These are phyloP conservation scores for Dipodomys spectabilis DNA, from an alignment of 2,113 vertebrate genomes.

Conservation along the genomic window DNA sequence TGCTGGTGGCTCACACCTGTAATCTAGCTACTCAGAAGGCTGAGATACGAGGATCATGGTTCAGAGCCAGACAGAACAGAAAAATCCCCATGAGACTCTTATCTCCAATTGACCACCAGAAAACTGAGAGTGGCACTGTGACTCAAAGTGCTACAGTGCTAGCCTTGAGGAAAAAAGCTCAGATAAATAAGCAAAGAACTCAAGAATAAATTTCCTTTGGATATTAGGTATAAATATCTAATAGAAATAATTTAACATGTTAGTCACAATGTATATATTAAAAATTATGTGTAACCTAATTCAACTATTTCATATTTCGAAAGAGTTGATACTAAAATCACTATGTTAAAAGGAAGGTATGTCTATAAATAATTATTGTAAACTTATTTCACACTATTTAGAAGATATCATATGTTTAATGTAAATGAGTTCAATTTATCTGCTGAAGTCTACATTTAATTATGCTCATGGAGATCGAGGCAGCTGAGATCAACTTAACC, in stretches of 20 bases:
- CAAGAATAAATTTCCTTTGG: neutral
- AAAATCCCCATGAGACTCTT: no score
- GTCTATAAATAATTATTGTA: neutral
- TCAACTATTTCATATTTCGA: neutral
- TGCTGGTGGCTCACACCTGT: no score
- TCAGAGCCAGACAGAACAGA: no score
- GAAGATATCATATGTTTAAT: neutral
- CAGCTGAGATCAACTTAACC: no score
- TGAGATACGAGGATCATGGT: no score
- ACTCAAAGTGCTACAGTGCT: no score
- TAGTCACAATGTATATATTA: neutral
- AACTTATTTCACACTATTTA: neutral
- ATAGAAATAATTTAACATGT: neutral
- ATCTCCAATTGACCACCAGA: no score
- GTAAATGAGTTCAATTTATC: neutral
- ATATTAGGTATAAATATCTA: neutral
- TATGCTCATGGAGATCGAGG: no score
- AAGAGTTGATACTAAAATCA: neutral
- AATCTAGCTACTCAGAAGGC: no score
- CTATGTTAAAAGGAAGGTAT: fast-evolving
- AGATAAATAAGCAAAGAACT: neutral
- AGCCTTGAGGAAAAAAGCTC: no score
- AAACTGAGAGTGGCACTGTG: no score
- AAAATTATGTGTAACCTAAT: neutral
- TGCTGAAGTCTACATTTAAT: neutral